Evolutionary conservation across 1,140 invertebrate species (phyloP), one percentile per base, ranked within the genome.

Genomic region (Caerostris darwini): DNA sequence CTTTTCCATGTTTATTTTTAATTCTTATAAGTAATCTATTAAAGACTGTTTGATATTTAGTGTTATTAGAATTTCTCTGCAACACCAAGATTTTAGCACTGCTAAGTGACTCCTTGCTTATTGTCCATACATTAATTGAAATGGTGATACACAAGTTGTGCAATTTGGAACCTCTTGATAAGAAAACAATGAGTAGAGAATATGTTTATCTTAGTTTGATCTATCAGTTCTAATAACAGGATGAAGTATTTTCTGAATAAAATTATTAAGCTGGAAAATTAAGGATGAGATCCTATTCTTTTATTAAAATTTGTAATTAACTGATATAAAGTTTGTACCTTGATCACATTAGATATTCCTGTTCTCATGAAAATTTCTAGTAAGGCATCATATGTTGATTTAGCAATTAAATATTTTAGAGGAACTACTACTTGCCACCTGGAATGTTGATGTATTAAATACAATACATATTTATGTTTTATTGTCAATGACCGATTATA

Each of bases 281-380:
- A 53, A 7, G 61, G 61, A 12, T 7, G 19, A 3, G 14, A 12
- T 54, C 61, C 61, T 53, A 89, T n/a, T 7, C 2, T 4, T 5
- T 69, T 58, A 4, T 34, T 10, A 69, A 89, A 69, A 12, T 17
- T 50, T 69, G 54, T 3, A 1, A 50, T 89, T 34, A 89, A 14
- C 14, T 69, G 87, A 53, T 7, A 58, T 64, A n/a, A 89, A 69
- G 12, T 89, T 89, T 10, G 85, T 64, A 12, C 19, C n/a, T 59
- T 90, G 67, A 58, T 77, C 88, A 58, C 64, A 14, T 61, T 50
- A 3, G n/a, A n/a, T 1, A 86, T 59, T 7, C 83, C 5, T 34
- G 57, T 59, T 59, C 83, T 58, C 61, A 10, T 56, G 14, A 89
- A 89, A 19, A 89, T 69, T 54, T 19, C 50, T 0, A 69, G 5